These are phyloP conservation scores for Dromiciops gliroides DNA, from an alignment of 2,113 vertebrate genomes.

Conservation along the genomic window DNA sequence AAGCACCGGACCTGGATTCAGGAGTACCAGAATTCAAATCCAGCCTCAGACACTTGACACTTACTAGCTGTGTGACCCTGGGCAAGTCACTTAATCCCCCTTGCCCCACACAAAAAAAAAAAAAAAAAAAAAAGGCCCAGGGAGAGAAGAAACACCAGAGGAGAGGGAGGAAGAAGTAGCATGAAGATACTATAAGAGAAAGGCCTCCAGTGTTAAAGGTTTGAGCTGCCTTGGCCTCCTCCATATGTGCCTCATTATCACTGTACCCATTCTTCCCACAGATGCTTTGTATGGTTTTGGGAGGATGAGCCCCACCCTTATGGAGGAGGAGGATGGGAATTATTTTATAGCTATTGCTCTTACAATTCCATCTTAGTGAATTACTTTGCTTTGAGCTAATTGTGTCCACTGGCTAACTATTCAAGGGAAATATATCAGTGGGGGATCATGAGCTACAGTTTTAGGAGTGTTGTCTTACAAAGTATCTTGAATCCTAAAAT, in stretches of 20 bases:
- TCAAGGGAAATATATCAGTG: neutral
- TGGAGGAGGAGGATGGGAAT: neutral
- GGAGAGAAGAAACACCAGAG: neutral
- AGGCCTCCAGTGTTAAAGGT: neutral
- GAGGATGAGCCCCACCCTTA: neutral
- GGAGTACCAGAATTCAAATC: no score
- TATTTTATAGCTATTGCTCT: neutral
- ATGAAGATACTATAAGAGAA: neutral
- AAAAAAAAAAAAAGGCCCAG: no score
- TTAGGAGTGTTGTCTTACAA: neutral
- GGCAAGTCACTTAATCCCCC: no score
- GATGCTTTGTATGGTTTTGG: neutral
- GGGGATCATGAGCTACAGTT: neutral
- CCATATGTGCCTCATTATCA: neutral
- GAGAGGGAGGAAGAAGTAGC: neutral
- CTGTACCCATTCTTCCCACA: neutral
- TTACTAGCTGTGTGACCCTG: no score
- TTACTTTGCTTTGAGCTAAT: neutral
- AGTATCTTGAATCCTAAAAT: neutral
- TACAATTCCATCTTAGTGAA: neutral
- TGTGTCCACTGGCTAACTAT: neutral
- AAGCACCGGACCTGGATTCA: no score
- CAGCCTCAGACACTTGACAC: no score
- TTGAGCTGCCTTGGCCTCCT: neutral
- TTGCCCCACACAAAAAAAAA: no score